Evolutionary conservation across 2,113 vertebrate genomes (phyloP), one percentile per base, ranked within the genome.

Genomic region (Columba janthina): DNA sequence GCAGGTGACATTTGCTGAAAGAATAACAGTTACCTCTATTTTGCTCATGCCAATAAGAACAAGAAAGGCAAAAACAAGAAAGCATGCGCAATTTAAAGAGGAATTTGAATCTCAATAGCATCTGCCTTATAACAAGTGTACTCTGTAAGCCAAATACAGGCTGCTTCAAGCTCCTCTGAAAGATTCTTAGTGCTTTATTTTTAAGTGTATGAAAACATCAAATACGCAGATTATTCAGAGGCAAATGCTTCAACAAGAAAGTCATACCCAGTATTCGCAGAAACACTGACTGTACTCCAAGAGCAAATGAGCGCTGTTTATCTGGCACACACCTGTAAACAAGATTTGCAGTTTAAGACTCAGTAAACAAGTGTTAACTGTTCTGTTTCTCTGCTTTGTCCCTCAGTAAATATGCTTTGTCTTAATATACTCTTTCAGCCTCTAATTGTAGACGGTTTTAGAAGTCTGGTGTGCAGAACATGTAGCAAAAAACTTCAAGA

Each of bases 261-360:
- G 58, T 91, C 94, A 91, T 97, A 98, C 98, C 98, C n/a, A 98
- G 31, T 46, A 98, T 56, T 65, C 98, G 95, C 19, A 98, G 86
- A 85, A 98, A 97, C 54, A 97, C 61, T 65, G 89, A 97, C 81
- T 98, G 97, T 40, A 98, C 97, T 74, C 98, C 98, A 94, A 98
- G 94, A 64, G 98, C 97, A 96, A 98, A 98, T 2, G 98, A 95
- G 31, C 97, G 96, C n/a, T 98, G 97, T n/a, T 90, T 97, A 66
- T 97, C 96, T 56, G 98, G 97, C 29, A 98, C 98, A 96, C 97
- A 98, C 65, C 98, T 98, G 96, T 71, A 95, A 96, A 92, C 8
- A 95, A 95, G n/a, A 94, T 71, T 65, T 25, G 9, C 51, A 72
- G 56, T 67, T 64, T 88, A 76, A 67, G 64, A 54, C 31, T 72